Base-by-base conservation (phyloP, 1,140 invertebrate species). In the Drosophila pachea region DNA sequence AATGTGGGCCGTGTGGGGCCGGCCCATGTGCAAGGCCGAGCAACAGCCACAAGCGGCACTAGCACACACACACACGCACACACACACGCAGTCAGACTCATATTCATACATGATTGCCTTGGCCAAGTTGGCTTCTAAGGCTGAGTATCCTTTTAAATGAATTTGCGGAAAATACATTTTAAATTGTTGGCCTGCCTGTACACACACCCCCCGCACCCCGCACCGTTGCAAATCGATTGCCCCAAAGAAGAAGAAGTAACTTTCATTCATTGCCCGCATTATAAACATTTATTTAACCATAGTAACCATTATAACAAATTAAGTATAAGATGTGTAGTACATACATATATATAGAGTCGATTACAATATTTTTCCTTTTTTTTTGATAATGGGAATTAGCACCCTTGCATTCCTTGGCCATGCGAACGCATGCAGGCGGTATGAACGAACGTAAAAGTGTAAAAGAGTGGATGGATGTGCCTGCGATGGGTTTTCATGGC, bases 111-210 rank as follows among this genome's bases (percentile, higher is more conserved):
- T 56, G 50, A 54, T 58, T 70, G 68, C 71, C 70, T 65, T 65
- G 70, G 58, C 67, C 58, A 76, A 74, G 74, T 66, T 76, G 66
- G 71, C 70, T 71, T 66, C 72, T 74, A 69, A 59, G 71, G 66
- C 71, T 73, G 59, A 67, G 71, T 59, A 71, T 71, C 72, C 72
- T 75, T 78, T 78, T 74, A 78, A 78, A 72, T 78, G 76, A 78
- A 78, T 78, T 76, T 70, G 74, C 61, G 67, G 32, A 70, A 74
- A 74, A 70, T 74, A 59, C 71, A 76, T 74, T 78, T 78, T 72
- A 74, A 74, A 74, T 74, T 64, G 22, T 74, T 71, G 36, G 70
- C 62, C 62, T 76, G 72, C 68, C 40, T 40, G 54, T n/a, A n/a
- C n/a, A n/a, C n/a, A n/a, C n/a, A n/a, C n/a, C n/a, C n/a, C n/a